Evolutionary conservation across 2,888 invertebrate genomes (phyloP), one percentile per base, ranked within the genome.

Genomic region (Zaprionus lineosus): DNA sequence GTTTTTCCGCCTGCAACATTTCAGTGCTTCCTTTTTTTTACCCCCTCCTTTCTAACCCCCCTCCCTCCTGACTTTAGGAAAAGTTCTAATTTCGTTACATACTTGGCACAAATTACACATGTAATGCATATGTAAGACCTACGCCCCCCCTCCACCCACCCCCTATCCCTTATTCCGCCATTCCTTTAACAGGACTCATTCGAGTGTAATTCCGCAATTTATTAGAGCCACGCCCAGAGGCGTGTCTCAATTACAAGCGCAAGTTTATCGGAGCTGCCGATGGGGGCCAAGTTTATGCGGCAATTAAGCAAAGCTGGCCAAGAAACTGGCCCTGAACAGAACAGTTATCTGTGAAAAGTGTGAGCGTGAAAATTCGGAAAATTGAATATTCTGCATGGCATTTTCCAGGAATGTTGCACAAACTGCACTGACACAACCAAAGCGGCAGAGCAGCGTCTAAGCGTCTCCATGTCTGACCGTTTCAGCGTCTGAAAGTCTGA

Each of bases 41-140:
- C 39, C 21, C 21, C 11, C 19, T 7, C 9, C 24, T 62, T n/a
- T n/a, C n/a, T n/a, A n/a, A n/a, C n/a, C n/a, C n/a, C n/a, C n/a
- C n/a, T n/a, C n/a, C n/a, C n/a, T n/a, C n/a, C n/a, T n/a, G 37
- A 31, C 41, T 11, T 33, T 15, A 8, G 57, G 19, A 79, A 72
- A 83, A 83, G 60, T 77, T 77, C 83, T 83, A 77, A 77, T 77
- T 78, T 84, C 60, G 74, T 83, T 73, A 81, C 75, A 71, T 71
- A 66, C 73, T 65, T 59, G 39, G 59, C 75, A 63, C 81, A 78
- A 81, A 83, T 78, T 84, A 79, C 78, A 79, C 82, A 84, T 79
- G 78, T 79, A 84, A 79, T 84, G 84, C 84, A 78, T 84, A 74
- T 84, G 78, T 70, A 78, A 64, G 62, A 19, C 52, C 14, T n/a